These are phyloP conservation scores for Poecilia velifera DNA, from an alignment of 2,797 vertebrate genomes.

Conservation along the genomic window DNA sequence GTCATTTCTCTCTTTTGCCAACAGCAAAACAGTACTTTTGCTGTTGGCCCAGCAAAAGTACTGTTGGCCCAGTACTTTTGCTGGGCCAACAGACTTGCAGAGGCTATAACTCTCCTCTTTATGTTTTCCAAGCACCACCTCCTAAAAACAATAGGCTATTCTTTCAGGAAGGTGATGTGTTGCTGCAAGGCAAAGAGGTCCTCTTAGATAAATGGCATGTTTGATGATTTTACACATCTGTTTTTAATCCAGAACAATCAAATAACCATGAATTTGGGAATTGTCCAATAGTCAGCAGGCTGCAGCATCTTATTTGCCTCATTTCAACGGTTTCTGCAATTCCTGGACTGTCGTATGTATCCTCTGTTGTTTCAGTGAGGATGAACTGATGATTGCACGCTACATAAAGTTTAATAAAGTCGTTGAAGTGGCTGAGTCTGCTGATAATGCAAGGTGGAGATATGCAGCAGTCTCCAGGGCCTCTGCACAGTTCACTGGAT, in stretches of 20 bases:
- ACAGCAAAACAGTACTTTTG: background rate
- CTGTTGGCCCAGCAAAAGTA: too few species aligned
- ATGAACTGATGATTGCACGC: slow-evolving; percentile 20
- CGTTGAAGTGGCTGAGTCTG: slow-evolving; percentile 31
- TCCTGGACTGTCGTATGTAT: slow-evolving; percentile 13
- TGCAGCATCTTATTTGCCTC: background rate
- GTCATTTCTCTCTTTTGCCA: background rate
- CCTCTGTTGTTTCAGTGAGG: slow-evolving; percentile 3
- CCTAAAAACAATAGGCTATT: background rate
- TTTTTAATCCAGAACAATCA: background rate
- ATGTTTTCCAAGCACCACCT: background rate
- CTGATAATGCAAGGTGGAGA: slow-evolving; percentile 39
- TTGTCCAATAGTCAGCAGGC: background rate
- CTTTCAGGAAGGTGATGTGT: background rate
- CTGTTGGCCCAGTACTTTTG: background rate
- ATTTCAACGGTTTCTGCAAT: background rate
- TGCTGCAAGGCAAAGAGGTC: too few species aligned
- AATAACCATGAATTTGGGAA: background rate
- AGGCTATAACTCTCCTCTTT: background rate
- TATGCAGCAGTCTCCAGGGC: slow-evolving; percentile 16
- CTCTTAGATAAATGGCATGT: background rate
- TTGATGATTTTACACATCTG: background rate
- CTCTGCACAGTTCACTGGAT: slow-evolving; percentile 26
- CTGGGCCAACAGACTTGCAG: background rate
- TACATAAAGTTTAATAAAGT: slow-evolving; percentile 49